These are phyloP conservation scores for Mesoligia furuncula DNA, from an alignment of 2,888 invertebrate genomes.

Conservation along the genomic window DNA sequence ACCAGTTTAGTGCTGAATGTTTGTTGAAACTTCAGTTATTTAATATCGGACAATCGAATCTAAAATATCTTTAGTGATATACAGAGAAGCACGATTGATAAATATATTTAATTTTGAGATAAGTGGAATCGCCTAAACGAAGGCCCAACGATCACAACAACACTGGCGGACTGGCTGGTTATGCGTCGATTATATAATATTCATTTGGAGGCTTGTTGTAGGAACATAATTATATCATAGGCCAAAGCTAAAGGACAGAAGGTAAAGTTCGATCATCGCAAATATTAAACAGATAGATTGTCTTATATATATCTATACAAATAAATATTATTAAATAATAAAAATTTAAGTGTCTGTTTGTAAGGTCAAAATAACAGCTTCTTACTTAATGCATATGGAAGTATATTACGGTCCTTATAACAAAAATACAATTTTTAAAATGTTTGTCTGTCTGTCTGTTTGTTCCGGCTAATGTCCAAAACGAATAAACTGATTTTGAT, in stretches of 20 bases:
- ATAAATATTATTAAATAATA: no score
- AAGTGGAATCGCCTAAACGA: not conserved
- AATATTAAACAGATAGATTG: not conserved
- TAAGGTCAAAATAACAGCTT: no score
- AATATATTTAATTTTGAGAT: no score
- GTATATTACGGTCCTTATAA: not conserved
- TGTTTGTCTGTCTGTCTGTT: no score
- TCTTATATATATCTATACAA: not conserved
- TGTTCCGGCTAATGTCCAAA: no score
- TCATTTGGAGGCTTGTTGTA: not conserved
- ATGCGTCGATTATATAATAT: not conserved
- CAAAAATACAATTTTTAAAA: no score
- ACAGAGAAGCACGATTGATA: not conserved
- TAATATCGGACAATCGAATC: slow-evolving; percentile 1
- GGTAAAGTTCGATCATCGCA: not conserved
- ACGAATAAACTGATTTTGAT: no score
- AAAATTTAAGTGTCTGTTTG: no score
- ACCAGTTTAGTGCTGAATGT: not conserved
- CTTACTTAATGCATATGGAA: not conserved
- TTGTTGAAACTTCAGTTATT: not conserved
- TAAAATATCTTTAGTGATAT: not conserved
- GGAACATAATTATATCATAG: not conserved
- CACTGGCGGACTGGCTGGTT: not conserved
- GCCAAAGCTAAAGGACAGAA: not conserved
- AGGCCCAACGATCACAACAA: not conserved